Evolutionary conservation across 2,113 vertebrate species (phyloP).

Genomic region (Shinisaurus crocodilurus): DNA sequence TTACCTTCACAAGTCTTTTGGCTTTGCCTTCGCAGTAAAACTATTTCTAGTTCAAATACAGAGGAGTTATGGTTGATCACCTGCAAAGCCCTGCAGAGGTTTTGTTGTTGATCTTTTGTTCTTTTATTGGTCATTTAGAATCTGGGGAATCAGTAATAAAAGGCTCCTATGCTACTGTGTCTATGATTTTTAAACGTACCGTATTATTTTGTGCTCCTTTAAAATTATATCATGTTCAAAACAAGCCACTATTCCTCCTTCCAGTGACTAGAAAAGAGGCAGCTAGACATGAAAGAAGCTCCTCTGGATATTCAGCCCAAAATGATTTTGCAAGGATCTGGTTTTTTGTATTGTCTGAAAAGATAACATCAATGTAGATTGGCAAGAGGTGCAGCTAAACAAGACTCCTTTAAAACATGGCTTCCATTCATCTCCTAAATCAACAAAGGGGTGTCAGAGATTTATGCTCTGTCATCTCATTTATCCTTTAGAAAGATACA

Average conservation of each 20-base stretch:
- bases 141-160: neutral
- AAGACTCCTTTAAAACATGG: neutral
- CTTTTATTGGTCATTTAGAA: neutral
- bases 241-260: neutral
- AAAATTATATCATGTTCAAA: neutral
- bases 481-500: neutral
- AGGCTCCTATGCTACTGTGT: neutral
- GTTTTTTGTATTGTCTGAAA: neutral
- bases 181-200: neutral
- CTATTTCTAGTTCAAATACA: neutral
- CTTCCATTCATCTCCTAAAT: neutral
- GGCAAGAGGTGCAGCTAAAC: neutral
- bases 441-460: neutral
- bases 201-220: neutral
- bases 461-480: neutral
- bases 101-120: neutral
- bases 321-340: neutral
- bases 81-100: neutral
- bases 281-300: neutral
- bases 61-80: too few relatives aligned
- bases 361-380: neutral
- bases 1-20: neutral
- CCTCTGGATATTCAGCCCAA: neutral
- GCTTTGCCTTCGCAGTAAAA: neutral
- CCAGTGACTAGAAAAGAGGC: neutral